Base-by-base conservation (phyloP, 2,113 vertebrate species). In the Argyrosomus japonicus region DNA sequence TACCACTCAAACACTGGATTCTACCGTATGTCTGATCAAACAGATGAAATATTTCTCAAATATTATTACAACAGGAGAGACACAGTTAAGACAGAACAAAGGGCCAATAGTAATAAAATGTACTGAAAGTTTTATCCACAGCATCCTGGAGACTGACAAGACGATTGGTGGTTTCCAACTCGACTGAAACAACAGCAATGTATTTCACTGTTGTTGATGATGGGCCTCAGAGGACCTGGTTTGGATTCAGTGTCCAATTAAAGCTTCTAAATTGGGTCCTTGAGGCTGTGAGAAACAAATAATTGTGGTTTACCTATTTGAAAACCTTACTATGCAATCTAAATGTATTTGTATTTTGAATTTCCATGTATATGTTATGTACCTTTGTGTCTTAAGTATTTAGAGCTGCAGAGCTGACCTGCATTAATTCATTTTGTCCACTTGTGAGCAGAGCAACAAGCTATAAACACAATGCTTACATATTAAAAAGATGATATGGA, bases 1-100 rank as follows among this genome's bases (percentile, higher is more conserved):
- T 29, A 63, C 87, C 51, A 68, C 76, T 88, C 79, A 82, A 87
- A 89, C 86, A 79, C 19, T 5, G 65, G 67, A 9, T 87, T 86
- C 47, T 50, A 67, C 85, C 60, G 43, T 69, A 63, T 18, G 62
- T 62, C 69, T 77, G 70, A 91, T 92, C 87, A 87, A 89, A 91
- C 76, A 75, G 1, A 43, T 32, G 67, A 68, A 57, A 77, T 73
- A 77, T 75, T 82, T 72, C 77, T 88, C 87, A 89, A 87, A 91
- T 86, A 88, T 82, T 89, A 77, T 84, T 63, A 75, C 85, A 82
- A 75, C 58, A 36, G 29, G 50, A 68, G 21, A 58, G 29, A 80
- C 61, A 36, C 47, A 53, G 70, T 72, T 50, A 63, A 67, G 27
- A 54, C 19, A 45, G 63, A 81, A 68, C 82, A 77, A 65, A 69